Conservation (phyloP, 2,797 vertebrate species). For the Atherinosoma microstoma region DNA sequence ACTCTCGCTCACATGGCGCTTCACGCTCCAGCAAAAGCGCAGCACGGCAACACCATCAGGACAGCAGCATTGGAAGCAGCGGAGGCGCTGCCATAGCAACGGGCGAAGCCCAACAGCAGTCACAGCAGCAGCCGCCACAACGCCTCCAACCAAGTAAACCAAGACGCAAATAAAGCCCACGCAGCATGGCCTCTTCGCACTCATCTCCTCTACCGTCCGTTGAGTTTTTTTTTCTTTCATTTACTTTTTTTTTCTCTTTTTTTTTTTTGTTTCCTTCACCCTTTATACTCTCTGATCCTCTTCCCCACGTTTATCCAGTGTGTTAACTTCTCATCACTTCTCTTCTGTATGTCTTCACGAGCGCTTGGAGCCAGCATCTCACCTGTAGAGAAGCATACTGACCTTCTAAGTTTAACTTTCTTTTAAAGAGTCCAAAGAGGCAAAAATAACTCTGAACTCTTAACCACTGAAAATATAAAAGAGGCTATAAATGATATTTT, state of each 20-base stretch:
- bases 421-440: conserved; percentile 34
- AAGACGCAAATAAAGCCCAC: conserved; percentile 95
- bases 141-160: conserved; percentile 98
- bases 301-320: conserved; percentile 73
- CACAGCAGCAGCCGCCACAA: conserved; percentile 86
- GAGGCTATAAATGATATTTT: not conserved
- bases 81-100: conserved; percentile 86
- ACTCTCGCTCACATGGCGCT: conserved; percentile 92
- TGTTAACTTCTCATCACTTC: conserved; percentile 73
- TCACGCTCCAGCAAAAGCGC: conserved; percentile 95
- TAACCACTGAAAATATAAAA: conserved; percentile 4
- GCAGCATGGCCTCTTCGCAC: conserved; percentile 98
- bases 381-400: conserved; percentile 42
- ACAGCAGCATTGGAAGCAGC: conserved; percentile 71
- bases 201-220: conserved; percentile 90
- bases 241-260: conserved; percentile 47
- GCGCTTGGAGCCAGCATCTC: conserved; percentile 55
- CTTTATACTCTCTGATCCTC: conserved; percentile 50
- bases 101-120: conserved; percentile 88
- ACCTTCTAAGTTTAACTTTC: conserved; percentile 8
- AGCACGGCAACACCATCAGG: conserved; percentile 92
- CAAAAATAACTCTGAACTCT: not conserved
- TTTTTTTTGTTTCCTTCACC: conserved; percentile 53
- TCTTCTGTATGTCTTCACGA: conserved; percentile 70
- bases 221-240: conserved; percentile 49